Evolutionary conservation across 2,797 vertebrate species (phyloP), one percentile per base, ranked within the genome.

Genomic region (Sphenodon punctatus): DNA sequence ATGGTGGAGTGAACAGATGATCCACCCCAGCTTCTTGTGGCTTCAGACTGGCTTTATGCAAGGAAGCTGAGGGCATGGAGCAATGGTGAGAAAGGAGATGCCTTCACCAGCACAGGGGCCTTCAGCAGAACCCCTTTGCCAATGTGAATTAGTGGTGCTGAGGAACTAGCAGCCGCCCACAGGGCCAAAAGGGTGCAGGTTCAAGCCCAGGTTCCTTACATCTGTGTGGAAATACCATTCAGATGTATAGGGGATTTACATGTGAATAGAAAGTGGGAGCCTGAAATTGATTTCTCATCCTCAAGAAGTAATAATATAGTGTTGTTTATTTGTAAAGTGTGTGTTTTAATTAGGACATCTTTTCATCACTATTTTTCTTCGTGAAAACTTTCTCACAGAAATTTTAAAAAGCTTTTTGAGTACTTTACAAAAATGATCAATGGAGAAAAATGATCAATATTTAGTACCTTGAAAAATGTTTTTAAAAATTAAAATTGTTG

Each of bases 271-370:
- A 55, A 56, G 56, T 19, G 56, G 30, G 30, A 56, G 39, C 39
- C 1, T 41, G 25, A 4, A 22, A 53, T 58, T 61, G 4, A 22
- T 2, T 75, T 81, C 74, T 72, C n/a, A 58, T 5, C 25, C 68
- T 60, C 39, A 15, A 69, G 43, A 3, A 43, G 77, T 5, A 36
- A 17, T 48, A 72, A 14, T 10, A 75, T 7, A 63, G 19, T 36
- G 66, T 71, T 65, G 20, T 81, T 85, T 68, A 7, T 13, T 14
- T 75, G 20, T 59, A 55, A 7, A 11, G 64, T 71, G 34, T 46
- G 65, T 58, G n/a, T n/a, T n/a, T n/a, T n/a, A 68, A 2, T 3
- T 65, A 20, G 3, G 41, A 1, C 73, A 45, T 1, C 0, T 72
- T 88, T 78, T 51, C 55, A 10, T 76, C 17, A 27, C 49, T 4